Conservation (phyloP, 2,113 vertebrate genomes). For the Thomomys bottae region DNA sequence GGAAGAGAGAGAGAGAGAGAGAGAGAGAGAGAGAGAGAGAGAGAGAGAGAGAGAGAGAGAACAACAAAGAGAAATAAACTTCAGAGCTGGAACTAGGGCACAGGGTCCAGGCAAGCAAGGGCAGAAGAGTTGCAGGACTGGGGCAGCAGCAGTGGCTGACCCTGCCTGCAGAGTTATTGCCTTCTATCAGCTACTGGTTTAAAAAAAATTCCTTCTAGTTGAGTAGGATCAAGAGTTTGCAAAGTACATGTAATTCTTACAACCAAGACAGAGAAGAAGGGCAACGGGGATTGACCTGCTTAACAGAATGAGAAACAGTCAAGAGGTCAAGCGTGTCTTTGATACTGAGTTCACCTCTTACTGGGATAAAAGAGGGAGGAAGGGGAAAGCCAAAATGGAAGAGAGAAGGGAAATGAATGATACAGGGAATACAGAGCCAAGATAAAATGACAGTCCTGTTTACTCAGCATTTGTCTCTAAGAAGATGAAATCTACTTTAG, state of each 20-base stretch:
- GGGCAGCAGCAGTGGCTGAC: background rate
- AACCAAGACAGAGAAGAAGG: background rate
- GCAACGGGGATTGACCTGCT: background rate
- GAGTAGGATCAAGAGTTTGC: background rate
- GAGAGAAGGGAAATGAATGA: background rate
- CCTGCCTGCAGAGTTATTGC: background rate
- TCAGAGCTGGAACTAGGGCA: too few species aligned
- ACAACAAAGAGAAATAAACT: background rate
- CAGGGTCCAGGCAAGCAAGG: background rate
- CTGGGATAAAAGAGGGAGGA: background rate
- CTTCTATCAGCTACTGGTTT: background rate
- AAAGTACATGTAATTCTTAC: conserved; percentile 7
- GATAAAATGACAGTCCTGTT: background rate
- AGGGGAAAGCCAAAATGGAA: background rate
- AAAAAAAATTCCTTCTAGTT: background rate
- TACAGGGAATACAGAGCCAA: too few species aligned
- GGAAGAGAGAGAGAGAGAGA: background rate
- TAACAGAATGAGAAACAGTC: background rate
- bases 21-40: background rate
- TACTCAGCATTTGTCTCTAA: background rate
- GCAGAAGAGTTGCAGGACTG: too few species aligned
- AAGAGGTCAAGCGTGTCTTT: background rate
- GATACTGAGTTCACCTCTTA: background rate
- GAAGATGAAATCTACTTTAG: background rate
- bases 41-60: background rate